Evolutionary conservation across 2,113 vertebrate genomes (phyloP).

Genomic region (Psephotus haematonotus): DNA sequence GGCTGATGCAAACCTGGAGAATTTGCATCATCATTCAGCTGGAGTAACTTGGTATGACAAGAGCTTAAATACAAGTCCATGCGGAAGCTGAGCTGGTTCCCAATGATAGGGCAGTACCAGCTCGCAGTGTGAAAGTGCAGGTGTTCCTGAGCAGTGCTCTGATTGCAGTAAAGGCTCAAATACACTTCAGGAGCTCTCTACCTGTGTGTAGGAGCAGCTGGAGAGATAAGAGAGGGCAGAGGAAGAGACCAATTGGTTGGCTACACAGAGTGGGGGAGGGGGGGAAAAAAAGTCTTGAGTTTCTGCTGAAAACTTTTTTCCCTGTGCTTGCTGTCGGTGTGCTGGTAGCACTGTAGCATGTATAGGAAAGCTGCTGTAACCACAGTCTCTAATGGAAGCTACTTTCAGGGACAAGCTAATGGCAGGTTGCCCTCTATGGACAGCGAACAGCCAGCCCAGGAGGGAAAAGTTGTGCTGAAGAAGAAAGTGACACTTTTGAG

Average conservation of each 20-base stretch:
- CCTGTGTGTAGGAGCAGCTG: constrained; percentile 37
- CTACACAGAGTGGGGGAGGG: not conserved
- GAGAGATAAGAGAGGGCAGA: not conserved
- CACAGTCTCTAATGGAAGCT: constrained; percentile 62
- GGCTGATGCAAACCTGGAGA: constrained; percentile 88
- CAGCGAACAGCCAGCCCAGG: constrained; percentile 1
- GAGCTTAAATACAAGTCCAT: constrained; percentile 77
- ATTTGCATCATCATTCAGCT: constrained; percentile 84
- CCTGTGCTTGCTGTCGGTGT: not conserved
- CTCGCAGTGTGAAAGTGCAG: constrained; percentile 49
- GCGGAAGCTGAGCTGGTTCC: constrained; percentile 76
- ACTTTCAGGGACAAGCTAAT: constrained; percentile 41
- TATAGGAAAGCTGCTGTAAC: constrained; percentile 70
- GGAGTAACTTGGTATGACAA: constrained; percentile 80
- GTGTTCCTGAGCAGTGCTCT: constrained; percentile 61
- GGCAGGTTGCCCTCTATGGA: constrained; percentile 35
- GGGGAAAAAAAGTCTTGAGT: not conserved
- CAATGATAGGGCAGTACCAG: constrained; percentile 66
- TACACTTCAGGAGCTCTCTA: constrained; percentile 8
- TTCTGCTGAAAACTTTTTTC: constrained; percentile 47
- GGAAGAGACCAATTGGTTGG: not conserved
- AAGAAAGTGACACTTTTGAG: constrained; percentile 92
- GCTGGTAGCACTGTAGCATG: constrained; percentile 74
- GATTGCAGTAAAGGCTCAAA: not conserved
- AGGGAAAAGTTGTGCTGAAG: constrained; percentile 82